Conservation (phyloP, 1,140 invertebrate species). For the Himalopsyche phryganea region DNA sequence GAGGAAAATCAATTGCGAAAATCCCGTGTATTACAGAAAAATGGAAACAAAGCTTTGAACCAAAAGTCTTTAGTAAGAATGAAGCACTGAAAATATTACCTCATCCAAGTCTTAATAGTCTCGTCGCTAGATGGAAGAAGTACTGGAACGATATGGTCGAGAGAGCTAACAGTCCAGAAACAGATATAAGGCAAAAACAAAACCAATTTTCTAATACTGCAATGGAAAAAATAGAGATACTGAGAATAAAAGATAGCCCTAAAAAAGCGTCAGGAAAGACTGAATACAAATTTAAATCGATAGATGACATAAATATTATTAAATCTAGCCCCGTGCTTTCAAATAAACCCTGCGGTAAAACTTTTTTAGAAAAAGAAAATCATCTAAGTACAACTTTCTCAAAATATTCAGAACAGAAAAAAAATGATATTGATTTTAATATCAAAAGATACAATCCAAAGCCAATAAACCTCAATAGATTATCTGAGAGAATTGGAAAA, state of each 20-base stretch:
- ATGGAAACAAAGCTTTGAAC: constrained; percentile 29
- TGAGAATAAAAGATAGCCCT: too few species aligned
- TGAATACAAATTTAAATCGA: not conserved
- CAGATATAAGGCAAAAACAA: not conserved
- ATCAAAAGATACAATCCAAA: constrained; percentile 14
- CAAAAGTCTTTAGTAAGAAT: constrained; percentile 20
- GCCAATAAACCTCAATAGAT: constrained; percentile 13
- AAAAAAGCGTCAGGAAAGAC: too few species aligned
- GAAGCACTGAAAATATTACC: constrained; percentile 8
- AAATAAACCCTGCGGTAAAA: too few species aligned
- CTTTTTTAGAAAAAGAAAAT: too few species aligned
- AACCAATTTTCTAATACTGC: too few species aligned
- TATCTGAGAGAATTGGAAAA: constrained; percentile 27
- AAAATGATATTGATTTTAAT: not conserved
- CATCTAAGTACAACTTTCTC: too few species aligned
- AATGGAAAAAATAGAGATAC: too few species aligned
- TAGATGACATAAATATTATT: not conserved
- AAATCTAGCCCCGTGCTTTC: too few species aligned
- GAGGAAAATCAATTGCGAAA: constrained; percentile 45
- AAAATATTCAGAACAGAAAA: too few species aligned
- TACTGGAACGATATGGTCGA: constrained; percentile 43
- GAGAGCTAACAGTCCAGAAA: constrained; percentile 17
- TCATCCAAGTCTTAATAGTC: constrained; percentile 31
- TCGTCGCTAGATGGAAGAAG: constrained; percentile 46
- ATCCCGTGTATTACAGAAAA: constrained; percentile 40